Evolutionary conservation across 2,888 invertebrate species (phyloP).

Genomic region (Perizoma flavofasciatum): DNA sequence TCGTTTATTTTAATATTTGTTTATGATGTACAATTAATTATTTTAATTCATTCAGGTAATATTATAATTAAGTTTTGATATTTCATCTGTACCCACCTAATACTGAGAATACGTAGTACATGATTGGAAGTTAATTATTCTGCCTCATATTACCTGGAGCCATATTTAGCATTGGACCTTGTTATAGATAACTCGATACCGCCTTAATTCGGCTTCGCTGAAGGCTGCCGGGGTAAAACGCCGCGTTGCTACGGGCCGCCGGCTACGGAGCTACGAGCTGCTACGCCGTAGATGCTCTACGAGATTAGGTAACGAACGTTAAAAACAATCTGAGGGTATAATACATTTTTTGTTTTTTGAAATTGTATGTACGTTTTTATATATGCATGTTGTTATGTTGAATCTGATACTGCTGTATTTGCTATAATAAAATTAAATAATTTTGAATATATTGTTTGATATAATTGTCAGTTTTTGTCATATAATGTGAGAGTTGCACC

Average conservation of each 20-base stretch:
- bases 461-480: no score
- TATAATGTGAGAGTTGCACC: no score
- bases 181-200: conserved; percentile 16
- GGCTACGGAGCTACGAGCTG: conserved; percentile 19
- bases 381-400: no score
- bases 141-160: conserved; percentile 1
- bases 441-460: no score
- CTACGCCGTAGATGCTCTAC: conserved; percentile 28
- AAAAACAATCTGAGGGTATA: not conserved
- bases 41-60: no score
- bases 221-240: conserved; percentile 11
- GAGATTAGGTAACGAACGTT: conserved; percentile 8
- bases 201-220: conserved; percentile 11
- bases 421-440: no score
- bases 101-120: not conserved
- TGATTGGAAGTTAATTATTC: conserved; percentile 1
- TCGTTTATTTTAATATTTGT: no score
- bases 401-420: no score
- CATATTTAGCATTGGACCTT: conserved; percentile 7
- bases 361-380: not conserved
- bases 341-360: not conserved
- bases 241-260: conserved; percentile 22
- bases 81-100: no score
- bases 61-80: no score
- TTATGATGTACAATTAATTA: no score